These are phyloP conservation scores for Salticus scenicus DNA, from an alignment of 2,888 invertebrate species.

Conservation along the genomic window DNA sequence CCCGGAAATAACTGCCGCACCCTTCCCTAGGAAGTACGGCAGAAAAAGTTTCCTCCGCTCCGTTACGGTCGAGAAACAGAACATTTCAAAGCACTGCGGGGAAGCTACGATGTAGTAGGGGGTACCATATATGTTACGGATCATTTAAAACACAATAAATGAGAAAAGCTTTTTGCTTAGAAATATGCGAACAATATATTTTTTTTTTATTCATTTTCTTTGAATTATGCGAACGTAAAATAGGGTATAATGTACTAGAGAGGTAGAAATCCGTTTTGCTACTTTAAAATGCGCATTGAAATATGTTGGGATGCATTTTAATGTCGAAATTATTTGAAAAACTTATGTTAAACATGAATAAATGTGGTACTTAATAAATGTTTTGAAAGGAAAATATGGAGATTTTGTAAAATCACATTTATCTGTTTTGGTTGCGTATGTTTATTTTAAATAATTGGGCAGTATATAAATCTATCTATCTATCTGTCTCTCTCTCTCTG, in stretches of 20 bases:
- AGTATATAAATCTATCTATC: no score
- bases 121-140: neutral
- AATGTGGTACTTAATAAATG: no score
- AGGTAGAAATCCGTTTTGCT: neutral
- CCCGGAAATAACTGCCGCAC: constrained; percentile 9
- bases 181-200: neutral
- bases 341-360: no score
- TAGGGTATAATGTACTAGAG: neutral
- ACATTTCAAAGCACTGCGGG: neutral
- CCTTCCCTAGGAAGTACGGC: constrained; percentile 16
- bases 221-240: no score
- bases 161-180: neutral
- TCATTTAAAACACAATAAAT: neutral
- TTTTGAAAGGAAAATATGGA: no score
- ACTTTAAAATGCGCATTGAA: neutral
- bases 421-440: no score
- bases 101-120: neutral
- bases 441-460: no score
- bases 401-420: no score
- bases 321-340: no score
- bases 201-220: neutral
- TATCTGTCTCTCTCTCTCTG: no score
- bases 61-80: constrained; percentile 13
- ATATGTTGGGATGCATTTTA: no score
- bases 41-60: constrained; percentile 2